Evolutionary conservation across 2,888 invertebrate species (phyloP), one percentile per base, ranked within the genome.

Genomic region (Mesorhabditis sp.): DNA sequence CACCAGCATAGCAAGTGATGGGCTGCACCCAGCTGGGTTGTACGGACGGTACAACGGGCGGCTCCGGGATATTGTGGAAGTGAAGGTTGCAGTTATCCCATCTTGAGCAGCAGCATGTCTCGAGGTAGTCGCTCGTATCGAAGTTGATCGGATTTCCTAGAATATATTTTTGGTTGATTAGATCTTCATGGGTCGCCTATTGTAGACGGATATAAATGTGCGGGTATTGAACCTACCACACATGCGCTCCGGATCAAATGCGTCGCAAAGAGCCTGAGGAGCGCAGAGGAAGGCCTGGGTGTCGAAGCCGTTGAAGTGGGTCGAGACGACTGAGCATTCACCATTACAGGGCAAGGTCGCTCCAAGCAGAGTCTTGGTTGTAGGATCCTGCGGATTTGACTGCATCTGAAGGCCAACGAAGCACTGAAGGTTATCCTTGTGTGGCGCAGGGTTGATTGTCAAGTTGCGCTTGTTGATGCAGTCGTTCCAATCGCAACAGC

Each of bases 1-100:
- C 68, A 70, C 74, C 77, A 71, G 74, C 73, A 68, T 76, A 77
- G 70, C 77, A 77, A 66, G 75, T 73, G 45, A 77, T 77, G 28
- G 28, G 28, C 28, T 28, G 28, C 28, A 28, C 28, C 28, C 28
- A 28, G 28, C 28, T 28, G 28, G 28, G 28, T 28, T 28, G 28
- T 28, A 28, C 28, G 28, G 28, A 28, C 28, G 28, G 28, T 28
- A 28, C 28, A 28, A 28, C 28, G 28, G 28, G 28, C 28, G 28
- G 28, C 28, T 28, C 28, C 28, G 28, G 28, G 28, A 28, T 28
- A 28, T 28, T 28, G 28, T 28, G 28, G 28, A 28, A 28, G 58
- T 50, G 7, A n/a, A 50, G 58, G n/a, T 50, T 50, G 58, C 58
- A 50, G n/a, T 50, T 50, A n/a, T 50, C 58, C 58, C 10, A 50